Evolutionary conservation across 2,113 vertebrate genomes (phyloP), one percentile per base, ranked within the genome.

Genomic region (Ranitomeya imitator): DNA sequence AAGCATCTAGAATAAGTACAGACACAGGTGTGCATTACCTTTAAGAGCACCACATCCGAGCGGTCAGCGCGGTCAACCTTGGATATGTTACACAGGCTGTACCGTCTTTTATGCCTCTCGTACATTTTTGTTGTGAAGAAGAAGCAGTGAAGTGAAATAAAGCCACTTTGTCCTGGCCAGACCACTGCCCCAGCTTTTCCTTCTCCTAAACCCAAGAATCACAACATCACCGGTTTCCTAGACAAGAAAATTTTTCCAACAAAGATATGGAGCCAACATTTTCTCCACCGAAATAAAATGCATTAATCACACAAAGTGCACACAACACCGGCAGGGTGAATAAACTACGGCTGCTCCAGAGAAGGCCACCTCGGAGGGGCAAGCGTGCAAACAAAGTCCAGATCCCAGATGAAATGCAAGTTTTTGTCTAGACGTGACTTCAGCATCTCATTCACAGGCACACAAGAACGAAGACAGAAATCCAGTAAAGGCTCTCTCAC

Each of bases 71-170:
- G 95, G 93, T 97, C 96, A 89, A 96, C 97, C 92, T 96, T 98
- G 93, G 97, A 96, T 84, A 96, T 95, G 90, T 96, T 96, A 61
- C 97, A 97, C 61, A 99, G 92, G 91, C 97, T 99, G 92, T 99
- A 99, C 86, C 97, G 96, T 94, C 97, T 93, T 94, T 96, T 99
- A 93, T 99, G 95, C 88, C 98, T 95, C n/a, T 99, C 98, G 9
- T 99, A 99, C 98, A 99, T 99, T 90, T 93, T 96, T 86, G 93
- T 90, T 85, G 83, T 88, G 83, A 90, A 77, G 0, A 11, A 81
- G 86, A 89, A 90, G 9, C 14, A 85, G 86, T 21, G 85, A 57
- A 83, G 79, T 85, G 73, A 89, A 59, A 91, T 90, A 92, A 92
- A 94, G 94, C 92, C 91, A 94, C 93, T 91, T 93, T 92, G 91